phyloP scores from a whole-genome alignment of 2,797 vertebrate genomes.

The Sebastes nivosus region DNA sequence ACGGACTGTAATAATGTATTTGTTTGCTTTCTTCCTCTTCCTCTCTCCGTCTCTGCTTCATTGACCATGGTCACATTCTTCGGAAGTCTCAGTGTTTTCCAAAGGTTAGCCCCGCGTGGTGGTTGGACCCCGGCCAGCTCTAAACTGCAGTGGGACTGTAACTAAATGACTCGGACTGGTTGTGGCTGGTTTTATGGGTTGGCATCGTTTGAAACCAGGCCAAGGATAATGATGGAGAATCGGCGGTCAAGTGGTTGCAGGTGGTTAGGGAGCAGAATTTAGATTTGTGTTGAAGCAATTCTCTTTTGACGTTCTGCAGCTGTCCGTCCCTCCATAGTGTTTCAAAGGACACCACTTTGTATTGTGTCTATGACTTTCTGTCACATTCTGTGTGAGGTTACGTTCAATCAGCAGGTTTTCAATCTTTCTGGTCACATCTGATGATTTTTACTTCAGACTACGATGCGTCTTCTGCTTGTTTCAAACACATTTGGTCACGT shows the following conservation, averaged over 20 bases:
- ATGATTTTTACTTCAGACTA: background rate
- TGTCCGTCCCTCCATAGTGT: conserved; percentile 1
- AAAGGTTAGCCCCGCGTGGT: conserved; percentile 74
- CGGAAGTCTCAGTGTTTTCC: conserved; percentile 77
- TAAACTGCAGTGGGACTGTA: conserved; percentile 58
- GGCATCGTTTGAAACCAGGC: conserved; percentile 67
- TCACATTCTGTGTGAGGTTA: background rate
- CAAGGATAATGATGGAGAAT: conserved; percentile 71
- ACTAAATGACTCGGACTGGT: conserved; percentile 59
- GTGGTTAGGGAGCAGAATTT: conserved; percentile 69
- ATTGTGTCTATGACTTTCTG: background rate
- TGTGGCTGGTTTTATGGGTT: conserved; percentile 67
- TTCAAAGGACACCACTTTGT: conserved; percentile 15
- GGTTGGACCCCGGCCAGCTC: conserved; percentile 69
- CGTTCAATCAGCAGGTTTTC: background rate
- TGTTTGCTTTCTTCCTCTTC: conserved; percentile 65
- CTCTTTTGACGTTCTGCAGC: conserved; percentile 33
- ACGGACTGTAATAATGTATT: conserved; percentile 64
- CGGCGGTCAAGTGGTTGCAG: conserved; percentile 73
- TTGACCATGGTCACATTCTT: conserved; percentile 80
- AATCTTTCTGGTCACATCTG: background rate
- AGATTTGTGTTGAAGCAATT: conserved; percentile 44
- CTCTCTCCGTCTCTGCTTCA: conserved; percentile 57
- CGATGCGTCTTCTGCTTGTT: background rate
- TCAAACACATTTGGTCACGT: conserved; percentile 3